Conservation (phyloP, 2,888 invertebrate genomes). For the Euphydryas editha region DNA sequence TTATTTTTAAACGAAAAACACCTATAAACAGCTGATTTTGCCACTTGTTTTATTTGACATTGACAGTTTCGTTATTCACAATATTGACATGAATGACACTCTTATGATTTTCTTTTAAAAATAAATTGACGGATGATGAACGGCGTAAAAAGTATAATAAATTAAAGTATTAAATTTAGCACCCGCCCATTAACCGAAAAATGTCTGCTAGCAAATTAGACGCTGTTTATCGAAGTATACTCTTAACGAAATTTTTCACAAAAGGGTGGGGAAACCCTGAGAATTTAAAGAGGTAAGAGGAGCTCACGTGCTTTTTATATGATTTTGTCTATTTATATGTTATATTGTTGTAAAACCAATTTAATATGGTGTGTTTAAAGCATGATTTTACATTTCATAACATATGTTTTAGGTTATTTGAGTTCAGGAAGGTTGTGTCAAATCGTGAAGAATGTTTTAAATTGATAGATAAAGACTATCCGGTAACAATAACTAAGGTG, state of each 20-base stretch:
- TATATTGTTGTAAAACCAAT: neutral
- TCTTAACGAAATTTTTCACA: conserved; percentile 95
- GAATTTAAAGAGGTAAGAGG: conserved; percentile 90
- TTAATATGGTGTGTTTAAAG: conserved; percentile 1
- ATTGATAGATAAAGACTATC: conserved; percentile 92
- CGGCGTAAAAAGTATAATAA: conserved; percentile 44
- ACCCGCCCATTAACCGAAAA: conserved; percentile 52
- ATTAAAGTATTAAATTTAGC: conserved; percentile 35
- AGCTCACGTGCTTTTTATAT: conserved; percentile 29
- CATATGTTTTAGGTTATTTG: conserved; percentile 88
- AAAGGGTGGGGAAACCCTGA: conserved; percentile 99
- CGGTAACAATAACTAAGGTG: conserved; percentile 94
- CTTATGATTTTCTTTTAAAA: conserved; percentile 49
- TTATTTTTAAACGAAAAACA: conserved; percentile 18
- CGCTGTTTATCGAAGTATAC: conserved; percentile 92
- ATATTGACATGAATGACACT: conserved; percentile 51
- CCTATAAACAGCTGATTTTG: conserved; percentile 50
- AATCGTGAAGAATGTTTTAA: conserved; percentile 92
- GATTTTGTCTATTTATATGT: neutral
- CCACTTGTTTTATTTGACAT: conserved; percentile 38
- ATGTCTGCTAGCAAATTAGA: conserved; percentile 88
- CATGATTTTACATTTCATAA: conserved; percentile 19
- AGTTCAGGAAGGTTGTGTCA: conserved; percentile 94
- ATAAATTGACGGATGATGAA: conserved; percentile 55
- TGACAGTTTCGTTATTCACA: conserved; percentile 31